phyloP scores from a whole-genome alignment of 2,888 invertebrate genomes.

The Orthosia incerta region DNA sequence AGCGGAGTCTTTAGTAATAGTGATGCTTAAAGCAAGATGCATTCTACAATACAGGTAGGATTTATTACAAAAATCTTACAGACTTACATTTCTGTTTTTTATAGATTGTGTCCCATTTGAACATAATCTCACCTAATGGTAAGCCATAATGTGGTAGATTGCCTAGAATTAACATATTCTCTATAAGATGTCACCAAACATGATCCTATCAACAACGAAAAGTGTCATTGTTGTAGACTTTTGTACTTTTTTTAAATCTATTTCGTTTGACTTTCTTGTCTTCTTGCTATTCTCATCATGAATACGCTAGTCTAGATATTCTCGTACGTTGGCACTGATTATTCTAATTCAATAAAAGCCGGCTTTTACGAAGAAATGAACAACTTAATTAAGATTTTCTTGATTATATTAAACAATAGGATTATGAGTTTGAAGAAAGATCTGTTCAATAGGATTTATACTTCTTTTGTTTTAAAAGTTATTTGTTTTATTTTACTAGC shows the following conservation, averaged over 20 bases:
- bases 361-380: conserved; percentile 5
- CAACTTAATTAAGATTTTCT: conserved; percentile 27
- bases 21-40: no score
- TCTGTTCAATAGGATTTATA: conserved; percentile 8
- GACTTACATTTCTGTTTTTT: no score
- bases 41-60: no score
- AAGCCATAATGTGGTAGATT: no score
- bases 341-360: conserved; percentile 17
- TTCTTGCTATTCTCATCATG: background rate
- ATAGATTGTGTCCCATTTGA: no score
- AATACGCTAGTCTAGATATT: conserved; percentile 3
- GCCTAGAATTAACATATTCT: no score
- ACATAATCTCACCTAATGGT: no score
- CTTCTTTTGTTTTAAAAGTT: conserved; percentile 2
- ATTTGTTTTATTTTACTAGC: background rate
- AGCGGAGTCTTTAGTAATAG: background rate
- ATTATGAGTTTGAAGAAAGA: conserved; percentile 19
- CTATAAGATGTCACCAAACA: no score
- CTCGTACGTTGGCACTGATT: conserved; percentile 9
- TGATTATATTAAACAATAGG: conserved; percentile 18
- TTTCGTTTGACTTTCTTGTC: background rate
- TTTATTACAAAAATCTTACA: no score
- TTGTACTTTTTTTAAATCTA: background rate
- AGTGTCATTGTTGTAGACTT: background rate
- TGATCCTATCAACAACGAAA: no score